Evolutionary conservation across 2,113 vertebrate species (phyloP), one percentile per base, ranked within the genome.

Genomic region (Antigone vipio): DNA sequence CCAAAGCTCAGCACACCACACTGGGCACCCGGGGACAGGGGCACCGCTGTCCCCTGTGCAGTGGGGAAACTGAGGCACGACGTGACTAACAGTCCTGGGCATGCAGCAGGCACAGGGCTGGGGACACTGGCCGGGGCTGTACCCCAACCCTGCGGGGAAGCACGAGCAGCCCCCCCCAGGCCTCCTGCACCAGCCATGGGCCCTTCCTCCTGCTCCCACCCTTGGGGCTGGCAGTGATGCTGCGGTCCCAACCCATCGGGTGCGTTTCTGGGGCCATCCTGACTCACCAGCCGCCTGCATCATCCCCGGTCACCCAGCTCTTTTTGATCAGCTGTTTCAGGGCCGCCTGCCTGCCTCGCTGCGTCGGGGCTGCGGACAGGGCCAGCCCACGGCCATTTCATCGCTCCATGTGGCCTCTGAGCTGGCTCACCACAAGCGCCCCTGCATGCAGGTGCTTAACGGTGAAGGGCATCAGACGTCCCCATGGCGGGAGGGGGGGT

Each of bases 391-490:
- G 42, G 53, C 63, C 62, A 3, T 59, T 27, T 63, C 3, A 1
- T 9, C 0, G 1, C 18, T 45, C 67, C 75, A 8, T 1, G 4
- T 5, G 55, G 50, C 24, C 50, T 18, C 44, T 0, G 3, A 11
- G 11, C 42, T 12, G 1, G 35, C 71, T 63, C 44, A 1, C 35
- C 3, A 1, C 1, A 3, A 63, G 17, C 34, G n/a, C 6, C 0
- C 0, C 22, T 0, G 35, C 12, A 2, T 2, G 6, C 0, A 5
- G 18, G 24, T 30, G 50, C 56, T 30, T 16, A 29, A 19, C 1
- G 4, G 5, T 16, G 1, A 63, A 77, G 30, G 11, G 13, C 66
- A 66, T 13, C 63, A 3, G 38, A 35, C 0, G 30, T 44, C 50
- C 55, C 22, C 34, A 0, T 1, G 19, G 21, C 0, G 5, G 9